Evolutionary conservation across 2,113 vertebrate genomes (phyloP), one percentile per base, ranked within the genome.

Genomic region (Grammomys dolichurus): DNA sequence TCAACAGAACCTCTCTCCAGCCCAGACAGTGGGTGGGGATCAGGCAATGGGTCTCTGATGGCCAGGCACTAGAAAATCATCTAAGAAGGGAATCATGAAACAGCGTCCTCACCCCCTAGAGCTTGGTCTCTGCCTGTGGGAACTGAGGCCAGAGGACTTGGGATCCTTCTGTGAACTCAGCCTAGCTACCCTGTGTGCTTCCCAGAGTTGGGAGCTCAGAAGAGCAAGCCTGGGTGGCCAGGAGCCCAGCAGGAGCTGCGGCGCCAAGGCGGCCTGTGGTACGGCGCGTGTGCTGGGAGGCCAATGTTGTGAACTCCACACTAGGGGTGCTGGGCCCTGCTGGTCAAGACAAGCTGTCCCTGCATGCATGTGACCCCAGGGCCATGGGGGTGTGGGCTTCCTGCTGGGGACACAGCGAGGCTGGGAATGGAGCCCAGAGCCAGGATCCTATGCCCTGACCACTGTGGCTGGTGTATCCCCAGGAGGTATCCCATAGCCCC

Each of bases 341-440:
- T 43, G 70, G 93, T 78, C 31, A 96, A 95, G 72, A 88, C 73
- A 88, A 97, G 91, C 96, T 33, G 7, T 69, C 70, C 77, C 97
- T 77, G 95, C 17, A 51, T 84, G 95, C 56, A 65, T 72, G 43
- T 48, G 95, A 89, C 78, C 70, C 81, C 7, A 28, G 60, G 91
- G 94, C 92, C 46, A 48, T 1, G 1, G 92, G 67, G 75, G n/a
- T n/a, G 92, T 75, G 36, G 5, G 85, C 48, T 19, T 72, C 96
- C 78, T 7, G 14, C 76, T 19, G 95, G 80, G 94, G 73, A 90
- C 90, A 14, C 96, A 54, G 88, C 7, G 10, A 33, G 92, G 33
- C 80, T 33, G 48, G 85, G 97, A 90, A 72, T 78, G 3, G 78
- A 91, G 87, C 94, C 93, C 85, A 51, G 94, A 86, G 43, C 48